phyloP scores from a whole-genome alignment of 2,113 vertebrate species.

The Apteryx mantelli region DNA sequence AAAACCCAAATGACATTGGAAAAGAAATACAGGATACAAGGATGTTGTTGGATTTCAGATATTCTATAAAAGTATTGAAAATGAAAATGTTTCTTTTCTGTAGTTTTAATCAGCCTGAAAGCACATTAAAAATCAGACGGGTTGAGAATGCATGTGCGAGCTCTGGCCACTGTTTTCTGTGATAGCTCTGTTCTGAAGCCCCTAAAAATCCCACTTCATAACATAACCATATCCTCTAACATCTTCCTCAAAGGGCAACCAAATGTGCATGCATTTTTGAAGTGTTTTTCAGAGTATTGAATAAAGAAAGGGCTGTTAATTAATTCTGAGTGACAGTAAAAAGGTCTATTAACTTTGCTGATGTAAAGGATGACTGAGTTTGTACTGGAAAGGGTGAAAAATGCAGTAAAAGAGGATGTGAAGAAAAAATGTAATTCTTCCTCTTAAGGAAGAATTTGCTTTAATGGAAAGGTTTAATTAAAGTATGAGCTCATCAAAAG shows the following conservation, averaged over 20 bases:
- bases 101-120: not conserved
- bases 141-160: not conserved
- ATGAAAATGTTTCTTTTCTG: not conserved
- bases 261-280: not conserved
- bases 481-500: not conserved
- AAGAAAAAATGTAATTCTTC: not conserved
- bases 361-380: not conserved
- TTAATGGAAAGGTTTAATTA: not conserved
- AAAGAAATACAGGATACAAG: not conserved
- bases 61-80: accelerated
- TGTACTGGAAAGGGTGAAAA: not conserved
- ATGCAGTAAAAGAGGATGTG: not conserved
- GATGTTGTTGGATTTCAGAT: not conserved
- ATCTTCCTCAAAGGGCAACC: not conserved
- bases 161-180: not conserved
- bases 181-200: too few relatives aligned
- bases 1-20: not conserved
- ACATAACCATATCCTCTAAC: not conserved
- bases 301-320: not conserved
- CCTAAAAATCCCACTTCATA: not conserved
- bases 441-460: not conserved
- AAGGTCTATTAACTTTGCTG: not conserved
- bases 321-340: not conserved
- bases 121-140: not conserved
- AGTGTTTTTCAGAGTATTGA: not conserved